Evolutionary conservation across 2,797 vertebrate genomes (phyloP).

Genomic region (Rhabdophis nuchalis): DNA sequence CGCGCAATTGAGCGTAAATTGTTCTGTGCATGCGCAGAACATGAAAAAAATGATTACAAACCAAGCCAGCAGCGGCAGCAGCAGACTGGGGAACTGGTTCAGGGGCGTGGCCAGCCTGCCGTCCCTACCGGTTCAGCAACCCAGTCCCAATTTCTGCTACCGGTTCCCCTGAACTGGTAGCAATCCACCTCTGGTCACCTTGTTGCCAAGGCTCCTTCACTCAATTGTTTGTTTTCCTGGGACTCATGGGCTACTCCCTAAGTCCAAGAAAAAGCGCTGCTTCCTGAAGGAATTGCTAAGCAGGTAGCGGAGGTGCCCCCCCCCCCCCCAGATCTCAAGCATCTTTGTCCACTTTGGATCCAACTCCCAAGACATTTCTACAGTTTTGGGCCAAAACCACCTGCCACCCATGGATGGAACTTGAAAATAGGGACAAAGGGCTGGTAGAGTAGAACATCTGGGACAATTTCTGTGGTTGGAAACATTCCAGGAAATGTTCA

Average conservation of each 20-base stretch:
- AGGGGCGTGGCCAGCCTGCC: too few relatives aligned
- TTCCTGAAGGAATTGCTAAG: background rate
- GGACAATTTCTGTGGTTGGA: background rate
- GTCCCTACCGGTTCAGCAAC: too few relatives aligned
- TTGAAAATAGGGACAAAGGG: background rate
- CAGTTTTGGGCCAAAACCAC: background rate
- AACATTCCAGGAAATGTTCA: slow-evolving; percentile 8
- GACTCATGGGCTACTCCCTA: background rate
- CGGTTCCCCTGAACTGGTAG: too few relatives aligned
- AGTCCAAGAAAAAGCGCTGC: background rate
- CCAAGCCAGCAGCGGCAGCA: too few relatives aligned
- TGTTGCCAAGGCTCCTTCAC: background rate
- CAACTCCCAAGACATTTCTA: background rate
- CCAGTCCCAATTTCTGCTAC: too few relatives aligned
- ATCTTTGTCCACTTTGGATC: background rate
- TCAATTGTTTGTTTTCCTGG: background rate
- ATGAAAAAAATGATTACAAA: too few relatives aligned
- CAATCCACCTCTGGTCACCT: background rate
- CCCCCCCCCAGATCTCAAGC: background rate
- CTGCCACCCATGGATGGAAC: background rate
- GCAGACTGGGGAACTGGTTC: too few relatives aligned
- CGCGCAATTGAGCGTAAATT: too few relatives aligned
- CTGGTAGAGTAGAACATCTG: background rate
- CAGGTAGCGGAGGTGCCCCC: background rate
- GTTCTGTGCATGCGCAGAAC: too few relatives aligned